Evolutionary conservation across 2,113 vertebrate genomes (phyloP), one percentile per base, ranked within the genome.

Genomic region (Ancistrus triradiatus): DNA sequence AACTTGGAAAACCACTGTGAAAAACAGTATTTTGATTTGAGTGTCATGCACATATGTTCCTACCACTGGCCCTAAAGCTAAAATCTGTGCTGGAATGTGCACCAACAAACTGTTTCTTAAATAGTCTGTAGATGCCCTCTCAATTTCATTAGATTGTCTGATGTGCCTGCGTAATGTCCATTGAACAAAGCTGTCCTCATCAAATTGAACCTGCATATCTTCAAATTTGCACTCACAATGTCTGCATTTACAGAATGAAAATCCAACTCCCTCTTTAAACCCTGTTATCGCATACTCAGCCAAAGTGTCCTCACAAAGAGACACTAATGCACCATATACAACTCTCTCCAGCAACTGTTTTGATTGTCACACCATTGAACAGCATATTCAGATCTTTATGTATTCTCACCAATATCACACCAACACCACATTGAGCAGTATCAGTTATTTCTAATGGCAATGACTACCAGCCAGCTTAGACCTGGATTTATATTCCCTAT

Each of bases 251-350:
- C 37, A 28, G 21, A 38, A 68, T 4, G 53, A 44, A 74, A n/a
- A 61, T 2, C 62, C 50, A 28, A 66, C 57, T 19, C 67, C n/a
- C 62, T 56, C 56, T 51, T 69, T 74, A 66, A 74, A 69, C 22
- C 72, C 67, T 48, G 27, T 9, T 24, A 69, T 0, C 35, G 65
- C 49, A 43, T 69, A 66, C 38, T 74, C 56, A 49, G 61, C 56
- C 27, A 74, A 2, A 7, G 57, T 69, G 10, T 74, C 61, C 33
- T 55, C 56, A 31, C 72, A 63, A 7, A 63, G 13, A 43, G 49
- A 63, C 18, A 63, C 61, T 43, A 53, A 8, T 44, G 61, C 37
- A 9, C 49, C 37, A 3, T 13, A 43, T 15, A 33, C 2, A 6
- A 10, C 19, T 37, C 51, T 25, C 19, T 46, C 31, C 43, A 6